Conservation (phyloP, 1,140 invertebrate genomes). For the Pseudomyrmex pallidus region DNA sequence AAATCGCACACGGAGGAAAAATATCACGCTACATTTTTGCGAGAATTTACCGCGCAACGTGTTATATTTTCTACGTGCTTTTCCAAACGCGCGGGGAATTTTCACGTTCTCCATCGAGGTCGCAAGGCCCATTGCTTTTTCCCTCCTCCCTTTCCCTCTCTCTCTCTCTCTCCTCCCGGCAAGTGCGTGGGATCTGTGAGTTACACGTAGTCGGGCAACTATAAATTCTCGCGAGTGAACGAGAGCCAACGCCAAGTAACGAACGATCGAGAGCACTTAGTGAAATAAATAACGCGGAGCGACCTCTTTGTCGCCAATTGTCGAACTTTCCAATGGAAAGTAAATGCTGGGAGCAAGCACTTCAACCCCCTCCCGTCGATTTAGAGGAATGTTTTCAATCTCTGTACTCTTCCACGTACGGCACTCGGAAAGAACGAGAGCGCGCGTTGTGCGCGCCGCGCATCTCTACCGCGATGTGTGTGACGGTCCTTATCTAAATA, state of each 20-base stretch:
- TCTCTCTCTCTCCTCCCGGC: not conserved
- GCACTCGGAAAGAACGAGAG: conserved; percentile 38
- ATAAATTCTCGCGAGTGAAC: conserved; percentile 76
- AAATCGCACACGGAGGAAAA: conserved; percentile 29
- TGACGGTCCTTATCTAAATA: conserved; percentile 17
- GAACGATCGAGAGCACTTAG: conserved; percentile 84
- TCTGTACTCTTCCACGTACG: conserved; percentile 38
- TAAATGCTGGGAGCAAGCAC: conserved; percentile 71
- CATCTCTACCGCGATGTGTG: not conserved
- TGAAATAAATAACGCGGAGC: conserved; percentile 83
- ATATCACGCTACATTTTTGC: conserved; percentile 46
- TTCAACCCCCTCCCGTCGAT: conserved; percentile 56
- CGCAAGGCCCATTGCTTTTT: conserved; percentile 62
- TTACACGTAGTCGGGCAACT: conserved; percentile 61
- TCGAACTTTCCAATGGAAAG: conserved; percentile 79
- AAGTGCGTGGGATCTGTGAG: conserved; percentile 60
- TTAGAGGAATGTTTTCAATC: conserved; percentile 71
- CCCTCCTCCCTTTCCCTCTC: too few species aligned
- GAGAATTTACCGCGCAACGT: conserved; percentile 32
- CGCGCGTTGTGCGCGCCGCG: not conserved
- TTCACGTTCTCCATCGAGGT: conserved; percentile 61
- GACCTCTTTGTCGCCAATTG: conserved; percentile 84
- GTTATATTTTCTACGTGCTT: conserved; percentile 61
- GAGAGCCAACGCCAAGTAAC: conserved; percentile 79
- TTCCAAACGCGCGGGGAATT: conserved; percentile 58